These are phyloP conservation scores for Sternotherus odoratus DNA, from an alignment of 2,797 vertebrate species.

Conservation along the genomic window DNA sequence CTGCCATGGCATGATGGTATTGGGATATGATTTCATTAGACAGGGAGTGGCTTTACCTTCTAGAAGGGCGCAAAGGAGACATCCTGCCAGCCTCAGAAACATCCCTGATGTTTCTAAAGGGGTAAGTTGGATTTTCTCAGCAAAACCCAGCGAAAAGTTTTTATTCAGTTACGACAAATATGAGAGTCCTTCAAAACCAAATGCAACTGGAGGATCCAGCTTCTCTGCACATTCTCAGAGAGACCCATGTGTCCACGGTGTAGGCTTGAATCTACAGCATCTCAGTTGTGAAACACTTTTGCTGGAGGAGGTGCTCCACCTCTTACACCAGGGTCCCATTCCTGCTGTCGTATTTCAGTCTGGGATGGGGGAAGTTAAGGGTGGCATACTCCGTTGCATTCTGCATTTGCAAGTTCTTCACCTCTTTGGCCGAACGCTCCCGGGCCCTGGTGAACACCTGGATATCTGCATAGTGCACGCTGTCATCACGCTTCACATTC, in stretches of 20 bases:
- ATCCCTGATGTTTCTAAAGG: neutral
- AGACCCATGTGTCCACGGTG: neutral
- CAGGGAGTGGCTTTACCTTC: neutral
- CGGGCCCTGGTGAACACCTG: constrained; percentile 68
- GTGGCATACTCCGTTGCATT: constrained; percentile 81
- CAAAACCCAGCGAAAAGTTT: neutral
- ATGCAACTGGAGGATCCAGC: neutral
- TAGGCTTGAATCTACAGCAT: neutral
- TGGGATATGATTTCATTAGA: neutral
- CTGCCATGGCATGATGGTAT: neutral
- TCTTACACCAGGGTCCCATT: constrained; percentile 82
- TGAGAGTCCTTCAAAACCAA: neutral
- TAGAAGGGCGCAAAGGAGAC: neutral
- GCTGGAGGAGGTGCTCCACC: neutral
- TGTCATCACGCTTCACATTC: constrained; percentile 56
- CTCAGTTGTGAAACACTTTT: neutral
- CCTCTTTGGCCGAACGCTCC: constrained; percentile 49
- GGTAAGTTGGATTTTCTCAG: neutral
- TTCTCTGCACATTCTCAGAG: neutral
- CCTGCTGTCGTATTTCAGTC: constrained; percentile 77
- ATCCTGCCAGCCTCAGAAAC: neutral
- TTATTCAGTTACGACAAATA: neutral
- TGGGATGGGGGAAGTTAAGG: constrained; percentile 76
- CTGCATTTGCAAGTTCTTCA: constrained; percentile 65
- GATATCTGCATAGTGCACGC: constrained; percentile 84